Conservation (phyloP, 2,888 invertebrate genomes). For the Eucera pruinosa region DNA sequence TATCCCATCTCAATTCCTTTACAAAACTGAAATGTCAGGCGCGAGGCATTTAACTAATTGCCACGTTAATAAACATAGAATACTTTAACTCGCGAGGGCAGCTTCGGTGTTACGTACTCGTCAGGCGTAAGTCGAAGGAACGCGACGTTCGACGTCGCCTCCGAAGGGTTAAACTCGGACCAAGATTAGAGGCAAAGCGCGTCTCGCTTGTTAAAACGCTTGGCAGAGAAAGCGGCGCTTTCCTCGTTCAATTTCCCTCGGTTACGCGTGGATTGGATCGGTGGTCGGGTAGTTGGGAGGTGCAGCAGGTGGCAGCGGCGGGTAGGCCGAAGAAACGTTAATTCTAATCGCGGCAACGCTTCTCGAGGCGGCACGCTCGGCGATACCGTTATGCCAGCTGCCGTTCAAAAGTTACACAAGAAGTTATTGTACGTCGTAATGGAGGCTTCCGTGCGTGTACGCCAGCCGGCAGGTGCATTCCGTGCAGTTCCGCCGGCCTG, state of each 20-base stretch:
- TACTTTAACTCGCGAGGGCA: too few relatives aligned
- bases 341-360: conserved; percentile 54
- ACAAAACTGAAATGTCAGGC: too few relatives aligned
- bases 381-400: conserved; percentile 64
- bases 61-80: too few relatives aligned
- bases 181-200: too few relatives aligned
- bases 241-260: conserved; percentile 35
- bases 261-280: conserved; percentile 30
- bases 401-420: conserved; percentile 67
- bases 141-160: too few relatives aligned
- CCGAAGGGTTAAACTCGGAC: too few relatives aligned
- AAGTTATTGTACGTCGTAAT: conserved; percentile 55
- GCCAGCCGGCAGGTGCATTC: conserved; percentile 31
- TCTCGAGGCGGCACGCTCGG: conserved; percentile 36
- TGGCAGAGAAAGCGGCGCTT: conserved; percentile 37
- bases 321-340: conserved; percentile 40
- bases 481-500: neutral
- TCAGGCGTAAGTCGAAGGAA: too few relatives aligned
- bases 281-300: conserved; percentile 1
- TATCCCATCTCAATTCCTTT: too few relatives aligned
- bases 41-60: too few relatives aligned
- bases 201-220: conserved; percentile 1
- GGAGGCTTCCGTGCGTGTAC: conserved; percentile 42
- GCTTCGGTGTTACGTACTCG: too few relatives aligned
- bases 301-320: conserved; percentile 27